Conservation (phyloP, 2,113 vertebrate genomes). For the Gavia stellata region DNA sequence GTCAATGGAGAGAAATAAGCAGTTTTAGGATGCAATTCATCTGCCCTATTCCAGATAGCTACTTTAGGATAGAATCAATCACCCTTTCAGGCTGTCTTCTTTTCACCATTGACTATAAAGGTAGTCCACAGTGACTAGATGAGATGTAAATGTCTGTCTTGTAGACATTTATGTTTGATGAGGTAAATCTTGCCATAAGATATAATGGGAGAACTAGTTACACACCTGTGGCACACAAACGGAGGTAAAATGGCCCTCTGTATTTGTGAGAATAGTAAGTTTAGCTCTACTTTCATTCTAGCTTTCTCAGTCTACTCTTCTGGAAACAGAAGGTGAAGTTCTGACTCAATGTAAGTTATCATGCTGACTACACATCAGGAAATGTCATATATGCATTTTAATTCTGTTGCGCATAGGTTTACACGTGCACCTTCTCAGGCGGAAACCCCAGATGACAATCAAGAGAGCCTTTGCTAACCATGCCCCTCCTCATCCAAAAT, state of each 20-base stretch:
- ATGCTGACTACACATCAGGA: not conserved
- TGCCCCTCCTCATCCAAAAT: not conserved
- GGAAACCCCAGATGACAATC: not conserved
- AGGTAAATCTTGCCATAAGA: not conserved
- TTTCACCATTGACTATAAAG: not conserved
- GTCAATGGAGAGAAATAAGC: slow-evolving; percentile 40
- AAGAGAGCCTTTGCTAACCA: not conserved
- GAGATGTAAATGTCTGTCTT: not conserved
- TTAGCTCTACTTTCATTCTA: not conserved
- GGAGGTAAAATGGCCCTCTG: not conserved
- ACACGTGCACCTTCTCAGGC: not conserved
- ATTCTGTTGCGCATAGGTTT: not conserved
- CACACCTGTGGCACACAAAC: not conserved
- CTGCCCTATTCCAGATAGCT: not conserved
- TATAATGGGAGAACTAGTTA: not conserved
- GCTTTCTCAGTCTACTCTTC: not conserved
- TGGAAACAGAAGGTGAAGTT: not conserved
- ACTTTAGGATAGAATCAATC: slow-evolving; percentile 40
- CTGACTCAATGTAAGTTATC: not conserved
- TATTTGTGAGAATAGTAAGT: not conserved
- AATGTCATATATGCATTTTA: not conserved
- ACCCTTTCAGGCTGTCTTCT: not conserved
- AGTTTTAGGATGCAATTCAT: slow-evolving; percentile 27
- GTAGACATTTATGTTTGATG: not conserved
- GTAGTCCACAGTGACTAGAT: not conserved